phyloP scores from a whole-genome alignment of 2,797 vertebrate species.

The Fundulus diaphanus region DNA sequence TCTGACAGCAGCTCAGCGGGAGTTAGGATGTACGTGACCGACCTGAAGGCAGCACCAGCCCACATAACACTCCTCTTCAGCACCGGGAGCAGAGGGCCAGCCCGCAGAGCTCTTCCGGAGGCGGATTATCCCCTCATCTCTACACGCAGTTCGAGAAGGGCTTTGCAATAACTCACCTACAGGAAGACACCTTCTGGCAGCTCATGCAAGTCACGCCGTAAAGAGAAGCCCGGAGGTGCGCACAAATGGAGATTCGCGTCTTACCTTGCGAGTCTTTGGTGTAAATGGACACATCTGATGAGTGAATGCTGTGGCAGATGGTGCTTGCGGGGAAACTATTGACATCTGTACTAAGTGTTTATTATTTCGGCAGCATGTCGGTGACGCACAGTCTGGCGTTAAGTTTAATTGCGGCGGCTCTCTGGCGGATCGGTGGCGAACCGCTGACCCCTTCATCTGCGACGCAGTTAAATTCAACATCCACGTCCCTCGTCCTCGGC shows the following conservation, averaged over 20 bases:
- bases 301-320: slow-evolving; percentile 62
- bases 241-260: slow-evolving; percentile 41
- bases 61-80: slow-evolving; percentile 25
- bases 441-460: slow-evolving; percentile 54
- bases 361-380: slow-evolving; percentile 52
- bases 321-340: slow-evolving; percentile 25
- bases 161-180: slow-evolving; percentile 27
- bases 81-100: slow-evolving; percentile 44
- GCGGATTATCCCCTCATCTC: slow-evolving; percentile 69
- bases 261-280: slow-evolving; percentile 6
- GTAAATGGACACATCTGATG: slow-evolving; percentile 24
- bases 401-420: slow-evolving; percentile 54
- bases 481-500: slow-evolving; percentile 25
- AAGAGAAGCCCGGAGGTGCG: slow-evolving; percentile 13
- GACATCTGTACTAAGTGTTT: not conserved
- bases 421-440: slow-evolving; percentile 59
- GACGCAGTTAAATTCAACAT: slow-evolving; percentile 69
- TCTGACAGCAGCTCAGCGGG: not conserved
- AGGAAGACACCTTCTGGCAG: slow-evolving; percentile 28
- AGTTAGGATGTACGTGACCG: slow-evolving; percentile 21
- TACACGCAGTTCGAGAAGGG: slow-evolving; percentile 55
- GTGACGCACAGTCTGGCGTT: slow-evolving; percentile 42
- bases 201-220: slow-evolving; percentile 5
- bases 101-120: slow-evolving; percentile 73
- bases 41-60: slow-evolving; percentile 56